phyloP scores from a whole-genome alignment of 1,140 invertebrate genomes.

The Tetramorium parvispinum region DNA sequence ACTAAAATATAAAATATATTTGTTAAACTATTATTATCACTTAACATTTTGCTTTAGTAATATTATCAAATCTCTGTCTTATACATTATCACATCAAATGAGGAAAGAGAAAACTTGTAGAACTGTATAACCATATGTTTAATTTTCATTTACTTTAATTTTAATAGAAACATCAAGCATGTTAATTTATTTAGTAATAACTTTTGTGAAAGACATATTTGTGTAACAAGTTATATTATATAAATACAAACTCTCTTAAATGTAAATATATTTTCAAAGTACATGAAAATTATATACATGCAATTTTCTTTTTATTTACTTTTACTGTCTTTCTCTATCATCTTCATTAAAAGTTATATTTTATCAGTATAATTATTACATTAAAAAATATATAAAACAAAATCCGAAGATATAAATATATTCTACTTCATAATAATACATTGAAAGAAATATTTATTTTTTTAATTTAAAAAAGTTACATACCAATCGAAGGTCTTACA shows the following conservation, averaged over 20 bases:
- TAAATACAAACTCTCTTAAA: no score
- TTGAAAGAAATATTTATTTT: not conserved
- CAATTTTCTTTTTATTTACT: not conserved
- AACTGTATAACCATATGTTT: not conserved
- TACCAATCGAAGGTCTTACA: conserved; percentile 96
- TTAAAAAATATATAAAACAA: not conserved
- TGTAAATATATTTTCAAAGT: not conserved
- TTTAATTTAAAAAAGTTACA: conserved; percentile 50
- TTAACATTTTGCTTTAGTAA: no score
- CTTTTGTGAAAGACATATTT: no score
- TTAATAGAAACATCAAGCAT: no score
- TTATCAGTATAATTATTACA: not conserved
- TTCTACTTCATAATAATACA: not conserved
- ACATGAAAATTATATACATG: not conserved
- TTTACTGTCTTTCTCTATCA: not conserved
- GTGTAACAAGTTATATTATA: no score
- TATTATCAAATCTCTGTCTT: not conserved
- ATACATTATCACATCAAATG: not conserved
- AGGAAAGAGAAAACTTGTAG: not conserved
- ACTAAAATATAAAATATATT: conserved; percentile 83
- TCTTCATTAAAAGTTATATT: not conserved
- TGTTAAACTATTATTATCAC: not conserved
- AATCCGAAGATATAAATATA: not conserved
- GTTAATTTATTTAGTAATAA: no score
- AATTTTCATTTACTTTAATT: not conserved